Conservation (phyloP, 1,140 invertebrate species). For the Scaptomyza pallida region DNA sequence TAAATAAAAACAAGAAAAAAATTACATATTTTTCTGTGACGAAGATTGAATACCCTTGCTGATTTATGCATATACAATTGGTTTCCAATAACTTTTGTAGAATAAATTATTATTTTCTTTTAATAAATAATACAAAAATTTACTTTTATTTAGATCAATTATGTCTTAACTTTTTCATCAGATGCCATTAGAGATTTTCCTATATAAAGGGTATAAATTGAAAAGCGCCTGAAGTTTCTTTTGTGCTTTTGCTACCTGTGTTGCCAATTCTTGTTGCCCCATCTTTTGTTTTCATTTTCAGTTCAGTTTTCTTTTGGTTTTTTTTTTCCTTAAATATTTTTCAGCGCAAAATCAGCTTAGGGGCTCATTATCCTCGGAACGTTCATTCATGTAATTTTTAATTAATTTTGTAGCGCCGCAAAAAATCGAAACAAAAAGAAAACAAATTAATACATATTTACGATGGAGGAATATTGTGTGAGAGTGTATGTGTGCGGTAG, state of each 20-base stretch:
- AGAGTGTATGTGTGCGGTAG: slow-evolving; percentile 23
- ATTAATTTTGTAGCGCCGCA: slow-evolving; percentile 78
- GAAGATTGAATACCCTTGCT: neutral
- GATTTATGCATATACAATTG: neutral
- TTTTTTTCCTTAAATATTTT: slow-evolving; percentile 64
- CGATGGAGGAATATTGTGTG: slow-evolving; percentile 52
- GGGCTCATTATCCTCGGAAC: slow-evolving; percentile 75
- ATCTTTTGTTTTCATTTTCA: slow-evolving; percentile 40
- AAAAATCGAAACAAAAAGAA: slow-evolving; percentile 71
- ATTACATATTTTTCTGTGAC: neutral
- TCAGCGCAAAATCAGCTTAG: slow-evolving; percentile 82
- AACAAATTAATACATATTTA: slow-evolving; percentile 77
- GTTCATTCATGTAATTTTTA: slow-evolving; percentile 84
- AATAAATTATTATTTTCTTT: too few relatives aligned
- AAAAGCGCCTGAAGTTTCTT: slow-evolving; percentile 39
- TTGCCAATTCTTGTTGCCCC: slow-evolving; percentile 60
- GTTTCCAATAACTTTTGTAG: too few relatives aligned
- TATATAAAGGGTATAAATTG: slow-evolving; percentile 39
- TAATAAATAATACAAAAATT: too few relatives aligned
- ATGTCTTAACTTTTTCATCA: too few relatives aligned
- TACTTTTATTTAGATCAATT: too few relatives aligned
- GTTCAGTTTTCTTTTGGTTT: too few relatives aligned
- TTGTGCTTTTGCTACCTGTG: slow-evolving; percentile 41
- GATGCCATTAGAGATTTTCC: too few relatives aligned
- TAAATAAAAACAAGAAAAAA: slow-evolving; percentile 71